Base-by-base conservation (phyloP, 2,113 vertebrate species). In the Carollia perspicillata region DNA sequence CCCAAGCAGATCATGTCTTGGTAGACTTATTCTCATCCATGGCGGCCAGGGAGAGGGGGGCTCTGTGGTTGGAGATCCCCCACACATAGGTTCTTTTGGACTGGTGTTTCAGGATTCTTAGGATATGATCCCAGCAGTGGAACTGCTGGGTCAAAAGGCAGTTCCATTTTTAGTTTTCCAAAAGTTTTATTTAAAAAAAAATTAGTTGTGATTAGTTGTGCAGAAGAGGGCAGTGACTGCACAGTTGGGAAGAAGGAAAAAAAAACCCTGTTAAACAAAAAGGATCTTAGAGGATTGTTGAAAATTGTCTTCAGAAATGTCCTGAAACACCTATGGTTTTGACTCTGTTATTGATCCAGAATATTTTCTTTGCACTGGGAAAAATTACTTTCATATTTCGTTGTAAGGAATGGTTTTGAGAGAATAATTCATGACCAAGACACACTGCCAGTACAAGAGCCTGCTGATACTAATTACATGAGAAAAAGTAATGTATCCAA, bases 291-390 rank as follows among this genome's bases (percentile, higher is more conserved):
- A 74, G 78, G 91, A 93, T 90, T 51, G 30, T 60, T 35, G 72
- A 95, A 83, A 58, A 63, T 66, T 66, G 63, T 92, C 86, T 85
- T 87, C 95, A 74, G 86, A 55, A 90, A 93, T 60, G 37, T 28
- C 75, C 60, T 60, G 63, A 89, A 42, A 68, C n/a, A 85, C 66
- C 35, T 22, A 44, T 9, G 90, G 63, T 75, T 94, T 88, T 86
- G 89, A 86, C 74, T 95, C 69, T 58, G 44, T 81, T 88, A 22
- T 26, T 55, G 60, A 78, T 85, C 66, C 35, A 94, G 72, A 69
- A 91, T 49, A 63, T 93, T 92, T 92, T 47, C 86, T 86, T 55
- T 75, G 33, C 79, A 3, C 53, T 49, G 83, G 68, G 69, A 60
- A 83, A 88, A 69, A 85, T n/a, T 40, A 17, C 60, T 90, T 84